These are phyloP conservation scores for Trichacis sp. DNA, from an alignment of 2,888 invertebrate species.

Conservation along the genomic window DNA sequence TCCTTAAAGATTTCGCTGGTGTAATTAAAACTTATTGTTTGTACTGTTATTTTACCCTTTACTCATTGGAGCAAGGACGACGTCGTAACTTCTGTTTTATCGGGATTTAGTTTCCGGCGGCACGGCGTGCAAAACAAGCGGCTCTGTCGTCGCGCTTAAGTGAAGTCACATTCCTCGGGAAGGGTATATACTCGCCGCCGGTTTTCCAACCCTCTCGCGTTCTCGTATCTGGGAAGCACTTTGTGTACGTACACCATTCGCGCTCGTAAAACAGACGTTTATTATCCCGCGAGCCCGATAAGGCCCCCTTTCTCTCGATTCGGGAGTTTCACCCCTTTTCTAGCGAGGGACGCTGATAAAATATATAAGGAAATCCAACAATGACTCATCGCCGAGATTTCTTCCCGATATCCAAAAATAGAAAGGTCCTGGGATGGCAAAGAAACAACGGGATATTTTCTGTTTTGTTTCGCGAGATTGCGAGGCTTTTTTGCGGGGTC, in stretches of 20 bases:
- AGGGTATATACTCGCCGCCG: neutral
- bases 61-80: constrained; percentile 3
- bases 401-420: neutral
- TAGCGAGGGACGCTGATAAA: neutral
- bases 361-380: neutral
- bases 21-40: too few relatives aligned
- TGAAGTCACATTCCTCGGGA: constrained; percentile 1
- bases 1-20: too few relatives aligned
- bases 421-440: neutral
- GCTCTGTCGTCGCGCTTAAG: constrained; percentile 18
- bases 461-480: constrained; percentile 1
- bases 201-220: constrained; percentile 8
- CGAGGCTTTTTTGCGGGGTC: too few relatives aligned
- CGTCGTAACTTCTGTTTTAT: constrained; percentile 57
- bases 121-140: constrained; percentile 53
- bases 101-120: constrained; percentile 51
- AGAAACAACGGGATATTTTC: neutral
- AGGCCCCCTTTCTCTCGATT: constrained; percentile 33
- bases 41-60: neutral
- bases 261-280: constrained; percentile 57
- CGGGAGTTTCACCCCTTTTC: neutral
- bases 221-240: constrained; percentile 14
- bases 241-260: constrained; percentile 20
- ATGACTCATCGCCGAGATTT: constrained; percentile 4
- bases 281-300: constrained; percentile 57